Percentiles rank a stretch among this genome's conserved stretches.
phyloP scores from a whole-genome alignment of 2,797 vertebrate species.

The Microcaecilia unicolor region DNA sequence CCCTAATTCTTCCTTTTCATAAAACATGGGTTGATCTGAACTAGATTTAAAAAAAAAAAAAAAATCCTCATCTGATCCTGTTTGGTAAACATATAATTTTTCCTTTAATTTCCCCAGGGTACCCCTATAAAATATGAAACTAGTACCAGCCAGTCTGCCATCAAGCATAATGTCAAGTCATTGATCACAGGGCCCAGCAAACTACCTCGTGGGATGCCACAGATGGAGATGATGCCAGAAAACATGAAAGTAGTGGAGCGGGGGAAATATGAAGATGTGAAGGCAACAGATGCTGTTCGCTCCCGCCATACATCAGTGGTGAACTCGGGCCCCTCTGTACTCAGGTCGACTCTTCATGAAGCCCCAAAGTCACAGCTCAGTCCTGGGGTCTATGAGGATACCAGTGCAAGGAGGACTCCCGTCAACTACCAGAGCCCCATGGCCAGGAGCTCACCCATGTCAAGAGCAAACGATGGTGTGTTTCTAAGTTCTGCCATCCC shows the following conservation, averaged over 20 bases:
- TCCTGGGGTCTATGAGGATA: conserved; percentile 90
- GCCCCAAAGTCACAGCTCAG: conserved; percentile 84
- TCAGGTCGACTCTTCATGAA: conserved; percentile 89
- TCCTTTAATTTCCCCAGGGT: conserved; percentile 42
- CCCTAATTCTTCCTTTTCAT: too few species aligned
- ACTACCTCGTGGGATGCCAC: conserved; percentile 71
- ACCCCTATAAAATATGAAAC: conserved; percentile 75
- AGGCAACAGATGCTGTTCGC: conserved; percentile 61
- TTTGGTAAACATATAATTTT: too few species aligned
- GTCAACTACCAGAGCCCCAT: conserved; percentile 79
- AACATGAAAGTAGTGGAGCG: conserved; percentile 67
- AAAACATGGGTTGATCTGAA: too few species aligned
- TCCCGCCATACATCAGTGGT: conserved; percentile 86
- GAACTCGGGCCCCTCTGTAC: conserved; percentile 85
- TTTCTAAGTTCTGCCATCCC: too few species aligned
- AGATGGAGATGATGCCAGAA: conserved; percentile 72
- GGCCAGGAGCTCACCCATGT: conserved; percentile 87
- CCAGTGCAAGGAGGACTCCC: conserved; percentile 83
- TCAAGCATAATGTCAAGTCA: conserved; percentile 97
- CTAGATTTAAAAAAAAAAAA: too few species aligned
- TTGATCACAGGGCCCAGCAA: conserved; percentile 88
- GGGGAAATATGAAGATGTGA: conserved; percentile 83
- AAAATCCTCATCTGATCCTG: too few species aligned
- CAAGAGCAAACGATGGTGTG: conserved; percentile 79
- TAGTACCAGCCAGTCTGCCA: conserved; percentile 71